Percentiles rank a stretch among this genome's conserved stretches.
Conservation (phyloP, 2,888 invertebrate genomes). For the Metellina segmentata region DNA sequence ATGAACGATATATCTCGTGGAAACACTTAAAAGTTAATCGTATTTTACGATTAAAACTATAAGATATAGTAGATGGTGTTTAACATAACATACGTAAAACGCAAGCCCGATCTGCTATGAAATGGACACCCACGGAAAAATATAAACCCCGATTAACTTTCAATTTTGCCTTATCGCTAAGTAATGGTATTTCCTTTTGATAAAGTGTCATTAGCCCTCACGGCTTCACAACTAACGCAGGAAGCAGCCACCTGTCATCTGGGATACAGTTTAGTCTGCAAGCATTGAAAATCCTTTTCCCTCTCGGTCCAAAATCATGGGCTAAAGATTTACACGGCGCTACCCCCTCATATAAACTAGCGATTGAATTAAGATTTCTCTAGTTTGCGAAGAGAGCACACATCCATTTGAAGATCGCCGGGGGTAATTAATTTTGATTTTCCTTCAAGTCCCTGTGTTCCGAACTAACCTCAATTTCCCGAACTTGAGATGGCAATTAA, state of each 20-base stretch:
- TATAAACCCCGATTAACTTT: conserved; percentile 29
- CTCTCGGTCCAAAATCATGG: conserved; percentile 20
- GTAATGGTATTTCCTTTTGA: neutral
- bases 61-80: no score
- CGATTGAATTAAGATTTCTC: conserved; percentile 54
- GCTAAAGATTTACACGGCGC: conserved; percentile 36
- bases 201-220: conserved; percentile 30
- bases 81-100: no score
- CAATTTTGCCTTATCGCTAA: conserved; percentile 16
- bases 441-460: conserved; percentile 42
- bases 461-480: conserved; percentile 54
- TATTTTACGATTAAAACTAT: no score
- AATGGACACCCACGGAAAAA: neutral
- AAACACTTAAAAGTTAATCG: no score
- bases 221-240: neutral
- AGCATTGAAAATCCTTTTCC: conserved; percentile 19
- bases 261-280: neutral
- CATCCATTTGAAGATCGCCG: conserved; percentile 42
- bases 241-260: conserved; percentile 34
- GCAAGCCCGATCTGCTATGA: no score
- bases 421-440: conserved; percentile 58
- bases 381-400: conserved; percentile 25
- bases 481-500: conserved; percentile 52
- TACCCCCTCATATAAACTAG: conserved; percentile 39
- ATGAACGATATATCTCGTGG: no score